Conservation (phyloP, 2,797 vertebrate genomes). For the Cossypha heuglini region DNA sequence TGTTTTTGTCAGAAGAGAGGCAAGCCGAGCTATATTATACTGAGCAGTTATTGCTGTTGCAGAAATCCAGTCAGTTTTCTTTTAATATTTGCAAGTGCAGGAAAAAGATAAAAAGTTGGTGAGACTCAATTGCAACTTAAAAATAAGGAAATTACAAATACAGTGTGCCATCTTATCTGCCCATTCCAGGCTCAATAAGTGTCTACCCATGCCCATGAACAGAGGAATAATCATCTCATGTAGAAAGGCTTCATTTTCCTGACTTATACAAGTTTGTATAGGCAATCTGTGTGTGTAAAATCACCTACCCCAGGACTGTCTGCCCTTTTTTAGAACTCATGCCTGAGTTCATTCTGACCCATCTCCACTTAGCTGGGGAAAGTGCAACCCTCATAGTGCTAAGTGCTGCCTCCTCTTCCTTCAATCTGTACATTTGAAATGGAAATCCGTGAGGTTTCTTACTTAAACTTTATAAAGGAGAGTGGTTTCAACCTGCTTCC, state of each 20-base stretch:
- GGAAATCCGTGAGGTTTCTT: background rate
- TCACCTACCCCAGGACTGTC: background rate
- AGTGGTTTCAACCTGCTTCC: background rate
- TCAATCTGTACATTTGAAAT: background rate
- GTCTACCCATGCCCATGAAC: background rate
- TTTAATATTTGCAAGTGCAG: background rate
- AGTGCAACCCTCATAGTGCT: background rate
- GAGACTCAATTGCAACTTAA: background rate
- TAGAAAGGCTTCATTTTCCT: background rate
- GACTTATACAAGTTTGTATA: background rate
- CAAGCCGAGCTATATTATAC: background rate
- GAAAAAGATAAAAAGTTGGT: background rate
- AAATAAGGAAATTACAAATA: constrained; percentile 9
- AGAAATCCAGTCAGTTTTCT: constrained; percentile 10
- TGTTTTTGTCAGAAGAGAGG: background rate
- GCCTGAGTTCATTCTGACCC: background rate
- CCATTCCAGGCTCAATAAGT: background rate
- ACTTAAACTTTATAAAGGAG: background rate
- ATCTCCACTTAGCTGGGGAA: background rate
- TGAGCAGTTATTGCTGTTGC: background rate
- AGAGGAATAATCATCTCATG: background rate
- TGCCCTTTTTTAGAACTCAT: background rate
- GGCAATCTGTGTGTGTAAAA: background rate
- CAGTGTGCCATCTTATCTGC: background rate
- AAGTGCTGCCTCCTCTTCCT: background rate